Percentiles rank a stretch among this genome's conserved stretches.
phyloP scores from a whole-genome alignment of 2,113 vertebrate genomes.

The Colinus virginianus region DNA sequence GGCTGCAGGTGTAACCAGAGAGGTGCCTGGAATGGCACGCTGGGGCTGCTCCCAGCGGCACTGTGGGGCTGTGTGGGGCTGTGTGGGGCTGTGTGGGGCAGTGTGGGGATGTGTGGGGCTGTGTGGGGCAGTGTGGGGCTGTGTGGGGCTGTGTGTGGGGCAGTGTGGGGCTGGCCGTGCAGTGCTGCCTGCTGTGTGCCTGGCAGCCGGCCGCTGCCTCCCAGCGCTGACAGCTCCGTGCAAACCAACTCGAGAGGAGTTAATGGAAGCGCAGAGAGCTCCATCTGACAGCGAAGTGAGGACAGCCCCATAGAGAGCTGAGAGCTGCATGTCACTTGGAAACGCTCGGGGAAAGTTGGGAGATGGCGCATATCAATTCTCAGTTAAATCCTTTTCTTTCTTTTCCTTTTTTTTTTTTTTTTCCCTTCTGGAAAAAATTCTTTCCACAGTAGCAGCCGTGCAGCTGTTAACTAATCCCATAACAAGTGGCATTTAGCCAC shows the following conservation, averaged over 20 bases:
- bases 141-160: not conserved
- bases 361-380: conserved; percentile 2
- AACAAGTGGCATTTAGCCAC: conserved; percentile 78
- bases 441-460: conserved; percentile 77
- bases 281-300: not conserved
- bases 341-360: conserved; percentile 24
- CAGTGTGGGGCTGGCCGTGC: not conserved
- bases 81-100: not conserved
- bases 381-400: conserved; percentile 33
- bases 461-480: conserved; percentile 80
- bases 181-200: not conserved
- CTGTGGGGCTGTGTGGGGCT: not conserved
- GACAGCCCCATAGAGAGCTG: not conserved
- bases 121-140: not conserved
- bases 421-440: conserved; percentile 31
- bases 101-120: not conserved
- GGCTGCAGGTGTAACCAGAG: not conserved
- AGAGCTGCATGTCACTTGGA: conserved; percentile 16
- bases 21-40: not conserved
- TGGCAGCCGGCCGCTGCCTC: not conserved
- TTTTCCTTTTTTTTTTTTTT: not conserved
- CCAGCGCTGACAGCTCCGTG: not conserved
- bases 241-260: not conserved
- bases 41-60: not conserved
- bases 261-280: not conserved